Conservation (phyloP, 2,113 vertebrate species). For the Entomyzon cyanotis region DNA sequence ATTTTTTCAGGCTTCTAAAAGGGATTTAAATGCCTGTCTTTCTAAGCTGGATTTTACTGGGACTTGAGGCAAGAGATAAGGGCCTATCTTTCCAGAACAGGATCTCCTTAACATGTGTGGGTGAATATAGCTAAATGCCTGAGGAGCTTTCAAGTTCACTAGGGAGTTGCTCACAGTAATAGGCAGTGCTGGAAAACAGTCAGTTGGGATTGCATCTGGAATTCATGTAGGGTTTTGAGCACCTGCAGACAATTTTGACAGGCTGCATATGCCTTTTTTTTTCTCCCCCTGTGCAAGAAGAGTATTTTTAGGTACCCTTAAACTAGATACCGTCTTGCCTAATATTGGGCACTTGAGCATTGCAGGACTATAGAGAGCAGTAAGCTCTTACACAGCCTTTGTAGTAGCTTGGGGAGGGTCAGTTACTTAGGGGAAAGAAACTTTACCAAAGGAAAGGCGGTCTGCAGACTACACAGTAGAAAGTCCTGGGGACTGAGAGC, state of each 20-base stretch:
- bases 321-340: background rate
- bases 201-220: background rate
- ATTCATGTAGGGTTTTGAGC: background rate
- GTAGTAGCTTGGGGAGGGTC: background rate
- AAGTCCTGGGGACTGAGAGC: background rate
- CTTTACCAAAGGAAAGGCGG: background rate
- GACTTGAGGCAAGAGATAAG: conserved; percentile 62
- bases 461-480: background rate
- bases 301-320: background rate
- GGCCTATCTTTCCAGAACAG: conserved; percentile 57
- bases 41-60: conserved; percentile 35
- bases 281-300: background rate
- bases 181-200: conserved; percentile 26
- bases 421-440: background rate
- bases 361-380: fast-evolving
- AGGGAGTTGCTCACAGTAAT: conserved; percentile 32
- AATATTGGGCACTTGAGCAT: background rate
- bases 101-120: conserved; percentile 54
- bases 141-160: conserved; percentile 41
- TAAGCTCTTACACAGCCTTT: background rate
- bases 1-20: conserved; percentile 45
- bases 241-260: background rate
- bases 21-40: conserved; percentile 56
- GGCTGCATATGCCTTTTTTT: background rate
- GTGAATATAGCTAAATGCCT: conserved; percentile 45